A percentile compares a stretch with the other conserved stretches of the same genome.
Conservation (phyloP, 1,140 invertebrate species). For the Brachionus paranguensis region DNA sequence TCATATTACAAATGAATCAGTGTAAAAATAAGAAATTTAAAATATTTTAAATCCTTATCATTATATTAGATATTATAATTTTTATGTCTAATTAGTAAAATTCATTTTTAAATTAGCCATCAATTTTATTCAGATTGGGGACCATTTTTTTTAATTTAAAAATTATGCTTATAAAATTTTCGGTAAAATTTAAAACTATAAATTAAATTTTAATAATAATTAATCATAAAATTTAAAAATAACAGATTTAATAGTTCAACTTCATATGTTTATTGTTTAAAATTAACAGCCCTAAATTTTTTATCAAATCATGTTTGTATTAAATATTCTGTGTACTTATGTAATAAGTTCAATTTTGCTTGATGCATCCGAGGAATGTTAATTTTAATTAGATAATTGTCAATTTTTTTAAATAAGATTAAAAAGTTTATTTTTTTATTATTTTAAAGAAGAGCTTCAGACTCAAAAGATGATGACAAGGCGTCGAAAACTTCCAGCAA, state of each 20-base stretch:
- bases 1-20: neutral
- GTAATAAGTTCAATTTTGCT: neutral
- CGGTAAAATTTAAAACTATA: neutral
- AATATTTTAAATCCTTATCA: no score
- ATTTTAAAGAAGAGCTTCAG: constrained; percentile 19
- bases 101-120: neutral
- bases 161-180: neutral
- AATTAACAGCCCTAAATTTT: neutral
- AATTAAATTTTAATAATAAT: neutral
- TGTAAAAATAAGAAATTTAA: neutral
- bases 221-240: neutral
- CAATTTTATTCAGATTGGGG: neutral
- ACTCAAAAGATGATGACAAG: constrained; percentile 60
- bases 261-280: neutral
- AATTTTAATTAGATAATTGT: constrained; percentile 7
- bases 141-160: neutral
- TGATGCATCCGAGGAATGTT: neutral
- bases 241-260: neutral
- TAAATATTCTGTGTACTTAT: neutral
- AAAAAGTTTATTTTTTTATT: neutral
- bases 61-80: neutral
- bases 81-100: neutral
- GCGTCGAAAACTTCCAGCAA: constrained; percentile 65
- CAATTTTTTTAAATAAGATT: neutral
- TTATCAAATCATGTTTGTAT: neutral